Conservation (phyloP, 1,140 invertebrate genomes). For the Pseudomyrmex cubaensis region DNA sequence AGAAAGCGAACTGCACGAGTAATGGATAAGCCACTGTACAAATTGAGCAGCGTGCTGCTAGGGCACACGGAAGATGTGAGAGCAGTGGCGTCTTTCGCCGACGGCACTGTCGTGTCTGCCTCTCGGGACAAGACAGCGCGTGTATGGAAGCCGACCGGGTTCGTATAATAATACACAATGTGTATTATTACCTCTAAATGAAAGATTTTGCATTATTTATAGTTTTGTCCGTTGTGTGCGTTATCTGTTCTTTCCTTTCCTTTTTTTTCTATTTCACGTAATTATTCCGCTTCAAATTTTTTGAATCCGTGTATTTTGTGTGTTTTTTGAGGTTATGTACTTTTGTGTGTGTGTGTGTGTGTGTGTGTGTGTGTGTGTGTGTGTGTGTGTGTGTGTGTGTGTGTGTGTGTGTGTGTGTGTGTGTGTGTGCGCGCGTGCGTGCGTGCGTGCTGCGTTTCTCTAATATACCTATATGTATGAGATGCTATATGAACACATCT, state of each 20-base stretch:
- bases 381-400: no score
- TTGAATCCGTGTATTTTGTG: not conserved
- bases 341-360: no score
- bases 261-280: no score
- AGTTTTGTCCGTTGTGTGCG: not conserved
- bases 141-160: constrained; percentile 93
- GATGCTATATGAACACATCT: not conserved
- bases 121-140: constrained; percentile 95
- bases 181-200: not conserved
- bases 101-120: constrained; percentile 92
- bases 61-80: constrained; percentile 95
- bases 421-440: no score
- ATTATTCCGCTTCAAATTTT: not conserved
- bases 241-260: not conserved
- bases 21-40: constrained; percentile 84
- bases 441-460: no score
- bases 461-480: not conserved
- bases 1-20: not conserved
- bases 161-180: constrained; percentile 51
- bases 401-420: no score
- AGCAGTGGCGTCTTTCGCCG: constrained; percentile 88
- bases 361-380: no score
- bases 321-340: no score
- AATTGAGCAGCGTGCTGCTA: constrained; percentile 90
- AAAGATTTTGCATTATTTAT: not conserved